Conservation (phyloP, 2,888 invertebrate genomes). For the Elmis aenea region DNA sequence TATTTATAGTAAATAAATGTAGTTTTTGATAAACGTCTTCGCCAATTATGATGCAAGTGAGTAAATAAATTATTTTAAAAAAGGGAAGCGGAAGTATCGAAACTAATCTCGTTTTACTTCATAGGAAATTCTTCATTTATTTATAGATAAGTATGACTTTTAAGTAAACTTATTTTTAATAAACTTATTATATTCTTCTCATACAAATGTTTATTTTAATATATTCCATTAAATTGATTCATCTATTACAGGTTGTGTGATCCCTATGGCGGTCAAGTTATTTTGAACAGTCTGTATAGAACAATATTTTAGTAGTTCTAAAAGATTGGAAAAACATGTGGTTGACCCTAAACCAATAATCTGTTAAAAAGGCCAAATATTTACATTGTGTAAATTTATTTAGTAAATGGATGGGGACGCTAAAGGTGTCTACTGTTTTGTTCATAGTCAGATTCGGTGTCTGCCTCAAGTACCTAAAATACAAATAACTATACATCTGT, state of each 20-base stretch:
- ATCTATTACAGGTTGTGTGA: no score
- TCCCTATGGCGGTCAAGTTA: no score
- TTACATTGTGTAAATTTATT: slow-evolving; percentile 36
- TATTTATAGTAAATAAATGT: no score
- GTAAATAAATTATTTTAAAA: no score
- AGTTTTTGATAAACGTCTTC: no score
- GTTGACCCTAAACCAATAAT: slow-evolving; percentile 34
- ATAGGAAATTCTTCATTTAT: no score
- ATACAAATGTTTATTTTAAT: no score
- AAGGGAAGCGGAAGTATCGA: no score
- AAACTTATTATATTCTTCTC: background rate
- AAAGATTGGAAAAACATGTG: background rate
- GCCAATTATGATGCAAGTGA: no score
- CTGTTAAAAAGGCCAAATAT: slow-evolving; percentile 35
- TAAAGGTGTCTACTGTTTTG: slow-evolving; percentile 27
- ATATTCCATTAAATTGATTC: no score
- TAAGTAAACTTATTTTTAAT: background rate
- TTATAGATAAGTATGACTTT: no score
- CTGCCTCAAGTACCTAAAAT: slow-evolving; percentile 6
- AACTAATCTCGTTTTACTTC: no score
- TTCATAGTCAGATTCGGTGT: slow-evolving; percentile 11
- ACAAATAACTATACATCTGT: background rate
- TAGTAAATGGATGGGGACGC: slow-evolving; percentile 42
- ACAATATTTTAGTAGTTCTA: background rate
- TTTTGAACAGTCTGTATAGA: background rate